Evolutionary conservation across 2,113 vertebrate species (phyloP).

Genomic region (Pituophis catenifer): DNA sequence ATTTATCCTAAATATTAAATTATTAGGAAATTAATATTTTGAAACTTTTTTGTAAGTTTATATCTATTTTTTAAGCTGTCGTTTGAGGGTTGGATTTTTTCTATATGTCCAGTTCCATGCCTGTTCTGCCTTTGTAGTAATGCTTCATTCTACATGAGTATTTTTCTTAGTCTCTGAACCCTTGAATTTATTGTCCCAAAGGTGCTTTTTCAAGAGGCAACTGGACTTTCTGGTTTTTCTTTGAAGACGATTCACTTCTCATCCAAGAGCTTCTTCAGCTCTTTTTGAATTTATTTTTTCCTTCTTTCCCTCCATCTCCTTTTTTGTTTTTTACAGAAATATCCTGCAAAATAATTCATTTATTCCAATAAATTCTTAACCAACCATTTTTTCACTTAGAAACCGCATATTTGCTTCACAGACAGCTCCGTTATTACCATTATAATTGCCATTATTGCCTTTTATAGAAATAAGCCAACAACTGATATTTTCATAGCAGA

Average conservation of each 20-base stretch:
- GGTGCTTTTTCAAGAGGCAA: too few species aligned
- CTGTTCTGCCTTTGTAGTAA: neutral
- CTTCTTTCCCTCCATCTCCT: neutral
- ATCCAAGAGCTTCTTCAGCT: too few species aligned
- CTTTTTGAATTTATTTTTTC: neutral
- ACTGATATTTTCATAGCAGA: constrained; percentile 14
- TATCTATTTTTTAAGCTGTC: neutral
- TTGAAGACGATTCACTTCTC: too few species aligned
- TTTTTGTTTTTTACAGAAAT: neutral
- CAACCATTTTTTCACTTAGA: neutral
- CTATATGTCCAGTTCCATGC: neutral
- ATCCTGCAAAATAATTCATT: neutral
- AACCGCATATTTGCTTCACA: neutral
- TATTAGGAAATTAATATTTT: neutral
- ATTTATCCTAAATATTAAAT: neutral
- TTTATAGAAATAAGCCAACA: constrained; percentile 49
- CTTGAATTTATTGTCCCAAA: neutral
- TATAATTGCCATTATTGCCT: neutral
- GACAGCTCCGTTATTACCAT: neutral
- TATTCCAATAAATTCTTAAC: neutral
- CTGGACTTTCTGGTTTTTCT: too few species aligned
- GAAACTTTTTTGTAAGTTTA: neutral
- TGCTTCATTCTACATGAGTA: neutral
- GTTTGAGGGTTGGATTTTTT: neutral
- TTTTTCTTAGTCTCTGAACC: neutral